Conservation (phyloP, 1,140 invertebrate species). For the Octopus sinensis region DNA sequence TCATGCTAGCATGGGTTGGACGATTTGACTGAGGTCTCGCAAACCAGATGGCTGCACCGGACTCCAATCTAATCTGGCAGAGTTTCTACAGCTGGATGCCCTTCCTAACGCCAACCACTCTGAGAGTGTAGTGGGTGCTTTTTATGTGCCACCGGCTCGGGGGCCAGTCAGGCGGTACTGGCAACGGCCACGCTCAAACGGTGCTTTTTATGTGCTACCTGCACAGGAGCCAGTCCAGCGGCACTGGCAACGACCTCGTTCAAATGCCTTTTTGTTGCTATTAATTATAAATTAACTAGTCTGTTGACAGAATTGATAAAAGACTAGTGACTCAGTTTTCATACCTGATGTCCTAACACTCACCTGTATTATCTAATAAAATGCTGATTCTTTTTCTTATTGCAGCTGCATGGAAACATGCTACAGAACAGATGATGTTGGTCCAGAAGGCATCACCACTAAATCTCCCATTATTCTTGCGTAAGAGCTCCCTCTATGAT, state of each 20-base stretch:
- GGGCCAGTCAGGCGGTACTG: no score
- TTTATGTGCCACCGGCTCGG: no score
- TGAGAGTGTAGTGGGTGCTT: no score
- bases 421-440: conserved; percentile 65
- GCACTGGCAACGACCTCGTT: background rate
- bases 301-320: background rate
- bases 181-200: no score
- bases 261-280: background rate
- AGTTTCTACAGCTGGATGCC: no score
- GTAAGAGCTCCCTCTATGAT: conserved; percentile 51
- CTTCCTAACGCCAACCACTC: no score
- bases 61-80: no score
- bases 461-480: conserved; percentile 37
- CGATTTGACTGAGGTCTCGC: no score
- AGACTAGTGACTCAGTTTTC: background rate
- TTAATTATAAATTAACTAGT: background rate
- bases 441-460: conserved; percentile 47
- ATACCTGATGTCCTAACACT: background rate
- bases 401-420: conserved; percentile 64
- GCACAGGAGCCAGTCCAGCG: no score
- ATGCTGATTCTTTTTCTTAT: conserved; percentile 23
- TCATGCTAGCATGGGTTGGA: no score
- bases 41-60: no score
- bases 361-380: background rate
- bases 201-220: no score